Conservation (phyloP, 2,113 vertebrate species). For the Apteryx owenii region DNA sequence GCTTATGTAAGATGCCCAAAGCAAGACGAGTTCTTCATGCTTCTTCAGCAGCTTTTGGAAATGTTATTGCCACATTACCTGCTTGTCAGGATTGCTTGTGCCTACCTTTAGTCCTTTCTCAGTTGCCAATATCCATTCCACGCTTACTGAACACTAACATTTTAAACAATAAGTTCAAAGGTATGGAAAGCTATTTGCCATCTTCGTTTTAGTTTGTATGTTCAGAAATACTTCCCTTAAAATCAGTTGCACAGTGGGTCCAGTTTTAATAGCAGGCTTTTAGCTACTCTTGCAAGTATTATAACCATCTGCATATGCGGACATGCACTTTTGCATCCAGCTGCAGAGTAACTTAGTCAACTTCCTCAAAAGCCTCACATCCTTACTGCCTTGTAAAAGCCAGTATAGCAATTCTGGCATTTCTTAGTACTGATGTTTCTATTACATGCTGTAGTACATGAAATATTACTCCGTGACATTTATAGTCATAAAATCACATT, state of each 20-base stretch:
- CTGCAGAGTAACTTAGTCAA: not conserved
- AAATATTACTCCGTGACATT: constrained; percentile 27
- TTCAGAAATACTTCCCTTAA: not conserved
- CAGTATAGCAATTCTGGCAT: not conserved
- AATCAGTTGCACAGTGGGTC: not conserved
- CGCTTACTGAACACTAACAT: not conserved
- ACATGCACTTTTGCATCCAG: not conserved
- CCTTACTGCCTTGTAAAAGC: constrained; percentile 14
- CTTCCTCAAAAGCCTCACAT: not conserved
- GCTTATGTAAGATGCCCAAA: not conserved
- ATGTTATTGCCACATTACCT: not conserved
- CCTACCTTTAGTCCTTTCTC: not conserved
- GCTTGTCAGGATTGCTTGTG: not conserved
- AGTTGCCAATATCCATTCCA: not conserved
- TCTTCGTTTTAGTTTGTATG: not conserved
- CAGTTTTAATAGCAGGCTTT: not conserved
- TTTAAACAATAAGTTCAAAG: not conserved
- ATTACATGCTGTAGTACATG: not conserved
- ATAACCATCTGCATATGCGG: not conserved
- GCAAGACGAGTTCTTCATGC: not conserved
- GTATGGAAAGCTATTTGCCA: not conserved
- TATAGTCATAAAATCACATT: not conserved
- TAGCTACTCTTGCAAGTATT: not conserved
- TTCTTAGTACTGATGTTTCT: constrained; percentile 20
- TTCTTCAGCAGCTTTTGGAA: not conserved